phyloP scores from a whole-genome alignment of 1,140 invertebrate species.

The Diabrotica undecimpunctata region DNA sequence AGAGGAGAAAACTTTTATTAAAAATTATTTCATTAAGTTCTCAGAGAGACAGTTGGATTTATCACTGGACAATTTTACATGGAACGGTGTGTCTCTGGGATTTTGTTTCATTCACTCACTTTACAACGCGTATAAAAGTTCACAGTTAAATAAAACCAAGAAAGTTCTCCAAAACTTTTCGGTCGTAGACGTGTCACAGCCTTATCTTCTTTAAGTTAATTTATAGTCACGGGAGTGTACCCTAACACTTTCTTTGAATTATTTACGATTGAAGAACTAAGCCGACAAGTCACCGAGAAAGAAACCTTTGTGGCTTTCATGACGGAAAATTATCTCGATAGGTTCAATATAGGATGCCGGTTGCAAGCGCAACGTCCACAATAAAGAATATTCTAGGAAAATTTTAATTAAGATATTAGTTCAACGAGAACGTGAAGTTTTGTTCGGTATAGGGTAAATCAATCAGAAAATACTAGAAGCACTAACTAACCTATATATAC shows the following conservation, averaged over 20 bases:
- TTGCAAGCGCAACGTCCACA: no score
- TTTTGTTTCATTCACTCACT: not conserved
- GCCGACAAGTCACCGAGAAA: slow-evolving; percentile 1
- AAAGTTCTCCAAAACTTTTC: not conserved
- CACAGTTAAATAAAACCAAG: slow-evolving; percentile 2
- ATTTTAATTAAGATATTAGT: no score
- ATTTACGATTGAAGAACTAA: not conserved
- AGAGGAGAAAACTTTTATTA: slow-evolving; percentile 1
- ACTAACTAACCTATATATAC: no score
- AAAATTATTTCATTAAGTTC: slow-evolving; percentile 3
- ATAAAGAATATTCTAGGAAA: no score
- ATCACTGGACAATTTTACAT: slow-evolving; percentile 1
- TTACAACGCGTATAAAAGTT: slow-evolving; percentile 2
- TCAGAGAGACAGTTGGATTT: not conserved
- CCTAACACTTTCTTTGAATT: not conserved
- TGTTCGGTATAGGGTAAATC: no score
- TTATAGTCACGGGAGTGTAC: slow-evolving; percentile 1
- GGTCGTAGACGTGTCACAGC: slow-evolving; percentile 1
- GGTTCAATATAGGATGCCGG: not conserved
- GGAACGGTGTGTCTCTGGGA: slow-evolving; percentile 1
- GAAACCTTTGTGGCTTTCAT: slow-evolving; percentile 2
- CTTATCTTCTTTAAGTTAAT: slow-evolving; percentile 1
- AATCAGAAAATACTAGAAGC: no score
- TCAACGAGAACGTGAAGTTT: no score
- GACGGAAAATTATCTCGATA: not conserved